Conservation (phyloP, 2,113 vertebrate genomes). For the Calonectris borealis region DNA sequence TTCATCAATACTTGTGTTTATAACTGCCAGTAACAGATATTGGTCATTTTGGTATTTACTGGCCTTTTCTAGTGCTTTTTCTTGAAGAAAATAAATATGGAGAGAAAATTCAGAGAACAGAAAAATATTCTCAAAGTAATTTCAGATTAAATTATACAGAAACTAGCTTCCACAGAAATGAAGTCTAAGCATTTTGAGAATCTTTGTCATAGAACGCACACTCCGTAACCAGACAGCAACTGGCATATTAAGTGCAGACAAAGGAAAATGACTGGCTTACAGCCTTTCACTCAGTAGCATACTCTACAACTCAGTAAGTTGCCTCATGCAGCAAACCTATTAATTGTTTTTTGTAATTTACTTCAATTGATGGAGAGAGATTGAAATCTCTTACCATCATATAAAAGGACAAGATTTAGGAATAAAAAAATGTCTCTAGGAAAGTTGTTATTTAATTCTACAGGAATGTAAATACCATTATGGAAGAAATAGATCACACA, state of each 20-base stretch:
- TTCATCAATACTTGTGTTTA: not conserved
- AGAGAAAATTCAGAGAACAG: not conserved
- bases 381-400: not conserved
- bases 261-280: not conserved
- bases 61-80: not conserved
- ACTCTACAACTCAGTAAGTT: not conserved
- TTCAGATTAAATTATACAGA: not conserved
- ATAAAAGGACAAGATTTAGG: not conserved
- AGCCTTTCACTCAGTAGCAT: not conserved
- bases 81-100: not conserved
- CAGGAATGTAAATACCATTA: not conserved
- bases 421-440: not conserved
- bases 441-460: not conserved
- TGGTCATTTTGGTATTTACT: not conserved
- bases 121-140: not conserved
- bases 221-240: not conserved
- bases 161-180: not conserved
- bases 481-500: not conserved
- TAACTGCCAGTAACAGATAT: not conserved
- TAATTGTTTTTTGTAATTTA: not conserved
- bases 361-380: not conserved
- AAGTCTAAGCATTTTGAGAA: not conserved
- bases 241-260: not conserved
- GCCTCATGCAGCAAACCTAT: not conserved
- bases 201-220: not conserved